A percentile compares a stretch with the other conserved stretches of the same genome.
Conservation (phyloP, 2,888 invertebrate species). For the Amiota communis region DNA sequence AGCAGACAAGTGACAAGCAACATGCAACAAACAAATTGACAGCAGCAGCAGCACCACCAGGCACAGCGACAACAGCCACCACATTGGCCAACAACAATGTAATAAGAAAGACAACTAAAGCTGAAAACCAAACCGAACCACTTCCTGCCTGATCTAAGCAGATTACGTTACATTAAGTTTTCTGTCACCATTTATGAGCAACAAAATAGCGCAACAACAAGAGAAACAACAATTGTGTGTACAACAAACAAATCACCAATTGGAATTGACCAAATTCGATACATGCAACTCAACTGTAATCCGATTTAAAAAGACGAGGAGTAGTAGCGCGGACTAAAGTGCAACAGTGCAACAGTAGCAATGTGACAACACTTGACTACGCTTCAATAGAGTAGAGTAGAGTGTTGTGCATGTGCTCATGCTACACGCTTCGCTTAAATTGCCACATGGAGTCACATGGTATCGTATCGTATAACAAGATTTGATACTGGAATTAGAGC, state of each 20-base stretch:
- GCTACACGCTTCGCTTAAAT: conserved; percentile 1
- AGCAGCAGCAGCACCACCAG: neutral
- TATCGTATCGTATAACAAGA: neutral
- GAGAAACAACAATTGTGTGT: neutral
- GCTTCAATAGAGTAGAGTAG: neutral
- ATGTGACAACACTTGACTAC: conserved; percentile 8
- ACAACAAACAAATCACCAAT: conserved; percentile 4
- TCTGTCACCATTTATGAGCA: conserved; percentile 25
- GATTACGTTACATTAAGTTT: conserved; percentile 4
- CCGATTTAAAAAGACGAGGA: too few species aligned
- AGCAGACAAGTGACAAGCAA: conserved; percentile 8
- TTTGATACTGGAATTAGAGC: conserved; percentile 12
- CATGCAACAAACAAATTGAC: neutral
- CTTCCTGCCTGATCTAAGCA: neutral
- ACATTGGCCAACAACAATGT: neutral
- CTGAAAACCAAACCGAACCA: neutral
- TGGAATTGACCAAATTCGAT: conserved; percentile 3
- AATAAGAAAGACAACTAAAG: neutral
- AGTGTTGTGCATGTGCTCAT: neutral
- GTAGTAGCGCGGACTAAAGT: neutral
- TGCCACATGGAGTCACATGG: neutral
- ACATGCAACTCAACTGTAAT: neutral
- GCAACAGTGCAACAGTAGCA: neutral
- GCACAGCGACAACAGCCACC: neutral
- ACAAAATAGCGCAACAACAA: conserved; percentile 2